A percentile compares a stretch with the other conserved stretches of the same genome.
phyloP scores from a whole-genome alignment of 2,888 invertebrate species.

The Agrochola macilenta region DNA sequence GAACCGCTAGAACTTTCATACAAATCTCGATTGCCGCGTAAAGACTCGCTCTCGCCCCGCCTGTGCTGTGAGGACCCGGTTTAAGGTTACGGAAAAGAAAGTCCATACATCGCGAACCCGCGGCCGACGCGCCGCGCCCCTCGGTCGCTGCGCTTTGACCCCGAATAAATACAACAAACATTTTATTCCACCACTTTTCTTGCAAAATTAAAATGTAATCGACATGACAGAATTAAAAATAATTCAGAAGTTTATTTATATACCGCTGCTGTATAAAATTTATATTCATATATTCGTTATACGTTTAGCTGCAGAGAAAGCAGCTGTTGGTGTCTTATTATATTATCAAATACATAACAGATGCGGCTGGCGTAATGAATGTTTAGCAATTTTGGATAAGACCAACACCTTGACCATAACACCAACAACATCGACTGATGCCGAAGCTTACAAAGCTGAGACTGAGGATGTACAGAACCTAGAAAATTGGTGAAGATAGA shows the following conservation, averaged over 20 bases:
- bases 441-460: not conserved
- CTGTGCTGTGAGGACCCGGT: conserved; percentile 64
- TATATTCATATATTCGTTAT: conserved; percentile 32
- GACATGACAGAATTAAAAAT: conserved; percentile 24
- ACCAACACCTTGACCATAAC: not conserved
- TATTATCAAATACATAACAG: conserved; percentile 7
- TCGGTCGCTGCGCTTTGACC: conserved; percentile 86
- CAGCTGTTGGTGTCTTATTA: conserved; percentile 10
- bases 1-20: conserved; percentile 62
- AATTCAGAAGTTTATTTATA: conserved; percentile 26
- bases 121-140: conserved; percentile 56
- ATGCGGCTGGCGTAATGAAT: not conserved
- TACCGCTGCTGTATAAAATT: conserved; percentile 9
- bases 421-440: too few relatives aligned
- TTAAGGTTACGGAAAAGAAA: conserved; percentile 87
- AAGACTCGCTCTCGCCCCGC: conserved; percentile 64
- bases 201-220: conserved; percentile 42
- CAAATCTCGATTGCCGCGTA: conserved; percentile 63
- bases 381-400: not conserved
- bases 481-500: conserved; percentile 16
- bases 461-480: not conserved
- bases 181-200: conserved; percentile 17
- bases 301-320: conserved; percentile 43
- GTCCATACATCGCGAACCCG: conserved; percentile 74
- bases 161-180: conserved; percentile 66